These are phyloP conservation scores for Limnephilus rhombicus DNA, from an alignment of 2,888 invertebrate species.

Conservation along the genomic window DNA sequence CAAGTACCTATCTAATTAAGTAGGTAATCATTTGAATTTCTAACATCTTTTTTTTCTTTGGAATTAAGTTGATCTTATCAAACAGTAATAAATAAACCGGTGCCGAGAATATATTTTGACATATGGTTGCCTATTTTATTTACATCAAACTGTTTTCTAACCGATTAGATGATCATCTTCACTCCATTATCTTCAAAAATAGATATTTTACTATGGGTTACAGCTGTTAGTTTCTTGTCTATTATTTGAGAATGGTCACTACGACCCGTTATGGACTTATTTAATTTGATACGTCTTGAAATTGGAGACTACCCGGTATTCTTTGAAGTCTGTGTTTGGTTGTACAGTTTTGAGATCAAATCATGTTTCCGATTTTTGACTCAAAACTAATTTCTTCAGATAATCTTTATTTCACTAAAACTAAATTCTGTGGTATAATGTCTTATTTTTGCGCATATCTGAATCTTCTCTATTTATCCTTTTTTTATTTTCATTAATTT, in stretches of 20 bases:
- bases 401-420: neutral
- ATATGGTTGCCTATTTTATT: neutral
- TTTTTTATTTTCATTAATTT: too few relatives aligned
- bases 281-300: neutral
- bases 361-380: neutral
- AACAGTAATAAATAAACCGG: neutral
- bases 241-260: neutral
- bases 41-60: neutral
- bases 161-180: neutral
- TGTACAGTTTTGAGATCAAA: neutral
- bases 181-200: neutral
- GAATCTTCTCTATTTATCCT: too few relatives aligned
- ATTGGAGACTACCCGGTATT: neutral
- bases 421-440: too few relatives aligned
- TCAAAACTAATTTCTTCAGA: neutral
- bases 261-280: neutral
- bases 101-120: neutral
- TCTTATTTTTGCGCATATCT: too few relatives aligned
- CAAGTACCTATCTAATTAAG: neutral
- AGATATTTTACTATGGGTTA: neutral
- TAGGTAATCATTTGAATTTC: neutral
- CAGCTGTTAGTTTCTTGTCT: neutral
- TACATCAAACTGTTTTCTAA: neutral
- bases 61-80: neutral
- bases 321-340: neutral